Base-by-base conservation (phyloP, 2,113 vertebrate genomes). In the Ctenomys sociabilis region DNA sequence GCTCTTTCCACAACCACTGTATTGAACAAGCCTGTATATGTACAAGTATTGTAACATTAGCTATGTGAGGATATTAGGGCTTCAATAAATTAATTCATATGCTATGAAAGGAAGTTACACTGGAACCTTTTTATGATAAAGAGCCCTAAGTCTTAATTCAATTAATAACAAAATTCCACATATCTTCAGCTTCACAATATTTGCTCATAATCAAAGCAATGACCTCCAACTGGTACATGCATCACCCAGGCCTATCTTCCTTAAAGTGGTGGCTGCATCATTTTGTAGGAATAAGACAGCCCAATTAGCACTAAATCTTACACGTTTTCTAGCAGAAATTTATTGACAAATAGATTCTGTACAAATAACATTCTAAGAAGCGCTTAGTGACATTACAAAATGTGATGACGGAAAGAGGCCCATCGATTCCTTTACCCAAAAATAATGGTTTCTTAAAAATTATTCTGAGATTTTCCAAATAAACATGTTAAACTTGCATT, bases 261-360 rank as follows among this genome's bases (percentile, higher is more conserved):
- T 95, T 83, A 77, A 92, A 91, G 64, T 37, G 32, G 40, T 64
- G 68, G n/a, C 28, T 22, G 22, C 43, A 90, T 24, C n/a, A 4
- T 78, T 32, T 93, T 77, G 81, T 91, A 93, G 75, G 45, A 95
- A 11, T 59, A 59, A 43, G 21, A 45, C 21, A 37, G 16, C 40
- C 32, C 57, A 49, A 75, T 81, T 24, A 78, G 30, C 52, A 92
- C 28, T 40, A 80, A 83, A 92, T 87, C 72, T 45, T 75, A 73
- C 63, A 81, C 17, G 24, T 70, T 81, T 5, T 35, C 16, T 26
- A 88, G 22, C 43, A 77, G 52, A 52, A 84, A 88, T 85, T 30
- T 85, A 70, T 43, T 85, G 75, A 94, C 13, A 85, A 80, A 96
- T n/a, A 94, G 14, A 13, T 30, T 26, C 43, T 54, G 87, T 92